Evolutionary conservation across 2,797 vertebrate species (phyloP).

Genomic region (Acrocephalus scirpaceus): DNA sequence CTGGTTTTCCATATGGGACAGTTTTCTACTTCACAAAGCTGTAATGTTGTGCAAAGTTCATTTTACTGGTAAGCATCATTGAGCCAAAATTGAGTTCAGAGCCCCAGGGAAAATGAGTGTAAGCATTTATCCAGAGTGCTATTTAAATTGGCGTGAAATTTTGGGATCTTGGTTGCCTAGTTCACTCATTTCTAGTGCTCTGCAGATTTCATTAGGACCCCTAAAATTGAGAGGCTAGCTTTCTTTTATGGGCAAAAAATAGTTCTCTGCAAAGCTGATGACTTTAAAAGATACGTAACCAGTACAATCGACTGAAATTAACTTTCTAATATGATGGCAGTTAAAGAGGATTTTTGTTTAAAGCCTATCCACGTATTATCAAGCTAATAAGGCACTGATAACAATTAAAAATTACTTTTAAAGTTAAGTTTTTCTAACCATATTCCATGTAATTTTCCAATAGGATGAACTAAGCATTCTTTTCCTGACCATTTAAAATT

Average conservation of each 20-base stretch:
- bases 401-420: background rate
- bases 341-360: background rate
- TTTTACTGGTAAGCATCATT: slow-evolving; percentile 58
- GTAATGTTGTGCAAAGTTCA: slow-evolving; percentile 29
- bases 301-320: background rate
- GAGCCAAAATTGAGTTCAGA: slow-evolving; percentile 50
- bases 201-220: background rate
- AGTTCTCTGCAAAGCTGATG: background rate
- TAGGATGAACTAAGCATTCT: background rate
- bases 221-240: background rate
- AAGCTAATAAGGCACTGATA: background rate
- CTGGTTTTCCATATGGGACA: slow-evolving; percentile 2
- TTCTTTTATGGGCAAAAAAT: background rate
- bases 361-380: background rate
- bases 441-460: background rate
- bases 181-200: background rate
- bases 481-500: background rate
- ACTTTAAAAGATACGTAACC: background rate
- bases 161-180: slow-evolving; percentile 5
- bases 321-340: background rate
- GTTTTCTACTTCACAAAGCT: slow-evolving; percentile 22
- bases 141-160: slow-evolving; percentile 37
- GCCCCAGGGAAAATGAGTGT: background rate
- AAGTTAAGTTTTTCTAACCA: background rate
- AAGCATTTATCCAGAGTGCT: background rate